Conservation (phyloP, 2,888 invertebrate species). For the Tortricodes alternella region DNA sequence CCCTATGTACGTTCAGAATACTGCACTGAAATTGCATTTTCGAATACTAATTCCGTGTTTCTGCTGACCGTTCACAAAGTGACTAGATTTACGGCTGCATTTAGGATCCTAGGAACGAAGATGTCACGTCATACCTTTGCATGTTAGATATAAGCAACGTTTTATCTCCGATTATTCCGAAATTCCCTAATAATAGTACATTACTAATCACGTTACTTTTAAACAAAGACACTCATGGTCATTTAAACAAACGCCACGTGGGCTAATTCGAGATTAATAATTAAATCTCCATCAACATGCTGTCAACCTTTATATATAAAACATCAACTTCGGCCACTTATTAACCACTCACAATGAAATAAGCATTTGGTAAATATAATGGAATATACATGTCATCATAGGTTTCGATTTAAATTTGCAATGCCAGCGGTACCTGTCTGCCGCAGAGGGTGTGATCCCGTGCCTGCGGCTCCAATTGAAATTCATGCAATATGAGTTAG, state of each 20-base stretch:
- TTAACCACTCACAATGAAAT: not conserved
- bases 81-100: constrained; percentile 37
- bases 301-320: too few relatives aligned
- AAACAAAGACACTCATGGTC: too few relatives aligned
- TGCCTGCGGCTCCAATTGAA: constrained; percentile 1
- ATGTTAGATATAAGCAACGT: too few relatives aligned
- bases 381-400: not conserved
- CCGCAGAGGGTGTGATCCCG: constrained; percentile 4
- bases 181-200: too few relatives aligned
- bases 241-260: too few relatives aligned
- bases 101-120: constrained; percentile 21
- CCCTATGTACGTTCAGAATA: constrained; percentile 60
- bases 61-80: constrained; percentile 44
- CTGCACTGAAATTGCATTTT: constrained; percentile 81
- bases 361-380: not conserved
- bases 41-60: constrained; percentile 75
- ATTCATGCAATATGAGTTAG: constrained; percentile 25
- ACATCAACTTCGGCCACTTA: not conserved
- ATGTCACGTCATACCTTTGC: not conserved
- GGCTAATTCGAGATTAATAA: too few relatives aligned
- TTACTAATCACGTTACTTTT: too few relatives aligned
- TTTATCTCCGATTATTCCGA: too few relatives aligned
- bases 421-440: constrained; percentile 6
- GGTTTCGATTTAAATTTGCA: constrained; percentile 18
- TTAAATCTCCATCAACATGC: too few relatives aligned